Evolutionary conservation across 2,888 invertebrate genomes (phyloP).

Genomic region (Aspidiotus destructor): DNA sequence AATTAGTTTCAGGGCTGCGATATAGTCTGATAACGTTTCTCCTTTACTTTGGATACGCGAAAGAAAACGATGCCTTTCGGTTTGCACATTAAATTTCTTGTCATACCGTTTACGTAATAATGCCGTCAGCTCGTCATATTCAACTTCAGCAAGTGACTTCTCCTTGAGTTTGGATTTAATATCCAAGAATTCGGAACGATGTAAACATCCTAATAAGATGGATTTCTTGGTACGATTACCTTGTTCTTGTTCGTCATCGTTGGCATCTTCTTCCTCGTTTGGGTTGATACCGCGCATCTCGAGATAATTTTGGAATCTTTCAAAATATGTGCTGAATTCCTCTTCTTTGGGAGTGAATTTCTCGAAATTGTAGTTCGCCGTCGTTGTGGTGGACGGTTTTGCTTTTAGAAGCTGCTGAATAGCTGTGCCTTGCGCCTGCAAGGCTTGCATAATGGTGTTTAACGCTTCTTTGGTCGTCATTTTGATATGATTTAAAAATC

Average conservation of each 20-base stretch:
- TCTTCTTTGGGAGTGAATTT: neutral
- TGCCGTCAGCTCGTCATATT: neutral
- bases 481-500: too few species aligned
- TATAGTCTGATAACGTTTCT: neutral
- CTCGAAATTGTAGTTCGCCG: neutral
- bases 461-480: neutral
- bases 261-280: neutral
- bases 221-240: neutral
- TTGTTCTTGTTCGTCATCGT: neutral
- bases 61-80: too few species aligned
- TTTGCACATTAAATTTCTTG: neutral
- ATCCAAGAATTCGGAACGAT: neutral
- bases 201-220: neutral
- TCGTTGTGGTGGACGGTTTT: neutral
- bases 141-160: neutral
- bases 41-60: neutral
- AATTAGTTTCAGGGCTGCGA: neutral
- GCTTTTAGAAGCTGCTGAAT: neutral
- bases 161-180: neutral
- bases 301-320: neutral
- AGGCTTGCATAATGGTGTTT: neutral
- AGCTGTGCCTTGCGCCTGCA: neutral
- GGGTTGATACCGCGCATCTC: neutral
- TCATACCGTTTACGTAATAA: neutral
- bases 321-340: neutral